Base-by-base conservation (phyloP, 2,113 vertebrate species). In the Microtus montanus region DNA sequence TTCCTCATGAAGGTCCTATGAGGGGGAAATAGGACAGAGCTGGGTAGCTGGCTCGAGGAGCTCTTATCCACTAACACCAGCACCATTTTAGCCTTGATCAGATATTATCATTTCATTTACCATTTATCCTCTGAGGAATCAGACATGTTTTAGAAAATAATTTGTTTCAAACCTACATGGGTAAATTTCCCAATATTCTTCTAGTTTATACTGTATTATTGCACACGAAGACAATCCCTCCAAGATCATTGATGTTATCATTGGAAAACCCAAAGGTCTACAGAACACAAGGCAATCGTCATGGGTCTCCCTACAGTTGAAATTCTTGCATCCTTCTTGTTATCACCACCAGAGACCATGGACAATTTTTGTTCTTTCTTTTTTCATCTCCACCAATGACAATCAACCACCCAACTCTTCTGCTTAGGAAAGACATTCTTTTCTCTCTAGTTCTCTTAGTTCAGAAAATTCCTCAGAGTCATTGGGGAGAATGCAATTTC, bases 261-360 rank as follows among this genome's bases (percentile, higher is more conserved):
- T 8, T 44, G 63, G 12, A 41, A 89, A 91, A 33, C 28, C 47
- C 44, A 66, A 66, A 66, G 64, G 49, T 38, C 68, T 4, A 19
- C 8, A 26, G 28, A 14, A 61, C 47, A 80, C 61, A 89, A 74
- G 1, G 1, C 52, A 20, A 78, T 8, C 64, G 28, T 28, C 28
- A 0, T 44, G 10, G 24, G 3, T 52, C 12, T 0, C 38, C 8
- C n/a, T 11, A 11, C 2, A 30, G n/a, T 41, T 52, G 5, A 1
- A 15, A 41, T 26, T 8, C 70, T 54, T 15, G 54, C 41, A 7
- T 54, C 10, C 11, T 70, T 66, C 20, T 20, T 89, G 44, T 33
- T 66, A 3, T 22, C 35, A 30, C 24, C 5, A 22, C 35, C 49
- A 41, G 30, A 82, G 35, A 28, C 12, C 58, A 64, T 3, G 19